Evolutionary conservation across 2,888 invertebrate genomes (phyloP), one percentile per base, ranked within the genome.

Genomic region (Caenorhabditis sulstoni): DNA sequence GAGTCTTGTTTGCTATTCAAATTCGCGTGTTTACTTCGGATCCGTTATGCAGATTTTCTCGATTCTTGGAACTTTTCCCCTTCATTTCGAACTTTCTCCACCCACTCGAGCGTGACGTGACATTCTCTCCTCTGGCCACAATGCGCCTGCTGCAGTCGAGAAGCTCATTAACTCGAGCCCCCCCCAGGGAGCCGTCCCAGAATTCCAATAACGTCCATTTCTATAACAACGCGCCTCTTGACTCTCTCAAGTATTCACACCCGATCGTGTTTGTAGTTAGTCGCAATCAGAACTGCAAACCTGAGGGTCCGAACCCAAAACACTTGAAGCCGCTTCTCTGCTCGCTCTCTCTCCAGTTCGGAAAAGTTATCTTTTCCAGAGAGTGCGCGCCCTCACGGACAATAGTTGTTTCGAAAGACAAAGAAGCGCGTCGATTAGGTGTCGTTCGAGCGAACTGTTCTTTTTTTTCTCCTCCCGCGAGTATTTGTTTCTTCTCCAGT

Each of bases 11-110:
- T 61, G 55, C 62, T 62, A 71, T 71, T 71, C 70, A 71, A 71
- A 71, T 71, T 59, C 35, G 9, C 20, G 44, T 16, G 39, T 47
- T 52, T 29, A n/a, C 29, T 35, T 39, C 39, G 20, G 29, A 52
- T 71, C 70, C 70, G 70, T 71, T 71, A 71, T 71, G 70, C 45
- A 71, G 70, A 71, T 71, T 71, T 59, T 45, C 29, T n/a, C 35
- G 37, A 16, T 55, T 29, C 37, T 55, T 37, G 52, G 39, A 47
- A 55, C 23, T 16, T 47, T 49, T 61, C 14, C 50, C 50, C 37
- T 23, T 18, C 55, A 23, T 20, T n/a, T n/a, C n/a, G n/a, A n/a
- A n/a, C n/a, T n/a, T n/a, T n/a, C n/a, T n/a, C n/a, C n/a, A n/a
- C n/a, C n/a, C n/a, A n/a, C n/a, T n/a, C n/a, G 12, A 11, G 23